Evolutionary conservation across 2,113 vertebrate species (phyloP).

Genomic region (Phasianus colchicus): DNA sequence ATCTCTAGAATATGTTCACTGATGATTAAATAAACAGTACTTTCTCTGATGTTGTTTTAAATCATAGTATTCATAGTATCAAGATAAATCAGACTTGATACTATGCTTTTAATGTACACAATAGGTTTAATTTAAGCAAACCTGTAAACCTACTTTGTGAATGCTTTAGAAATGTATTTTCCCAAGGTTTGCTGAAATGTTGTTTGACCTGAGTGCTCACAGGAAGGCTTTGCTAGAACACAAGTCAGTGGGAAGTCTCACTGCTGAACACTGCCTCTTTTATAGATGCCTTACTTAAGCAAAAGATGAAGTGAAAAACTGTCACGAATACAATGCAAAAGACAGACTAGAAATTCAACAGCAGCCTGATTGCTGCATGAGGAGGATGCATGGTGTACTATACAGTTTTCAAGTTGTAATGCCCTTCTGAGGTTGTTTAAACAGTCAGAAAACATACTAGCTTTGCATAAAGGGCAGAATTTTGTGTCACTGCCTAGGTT

Average conservation of each 20-base stretch:
- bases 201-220: neutral
- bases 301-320: neutral
- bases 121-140: neutral
- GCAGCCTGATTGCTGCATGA: neutral
- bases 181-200: neutral
- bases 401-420: neutral
- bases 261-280: neutral
- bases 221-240: neutral
- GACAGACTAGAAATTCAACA: neutral
- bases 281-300: neutral
- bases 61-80: fast-evolving
- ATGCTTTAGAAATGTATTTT: neutral
- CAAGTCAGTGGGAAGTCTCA: neutral
- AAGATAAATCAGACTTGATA: neutral
- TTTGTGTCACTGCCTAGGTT: neutral
- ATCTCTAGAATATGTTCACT: neutral
- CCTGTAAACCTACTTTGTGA: neutral
- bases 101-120: neutral
- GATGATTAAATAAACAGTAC: neutral
- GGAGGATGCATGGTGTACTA: fast-evolving
- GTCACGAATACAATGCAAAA: neutral
- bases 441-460: neutral
- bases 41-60: neutral
- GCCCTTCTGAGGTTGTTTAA: neutral
- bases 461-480: neutral